These are phyloP conservation scores for Lordiphosa collinella DNA, from an alignment of 1,140 invertebrate genomes.

Conservation along the genomic window DNA sequence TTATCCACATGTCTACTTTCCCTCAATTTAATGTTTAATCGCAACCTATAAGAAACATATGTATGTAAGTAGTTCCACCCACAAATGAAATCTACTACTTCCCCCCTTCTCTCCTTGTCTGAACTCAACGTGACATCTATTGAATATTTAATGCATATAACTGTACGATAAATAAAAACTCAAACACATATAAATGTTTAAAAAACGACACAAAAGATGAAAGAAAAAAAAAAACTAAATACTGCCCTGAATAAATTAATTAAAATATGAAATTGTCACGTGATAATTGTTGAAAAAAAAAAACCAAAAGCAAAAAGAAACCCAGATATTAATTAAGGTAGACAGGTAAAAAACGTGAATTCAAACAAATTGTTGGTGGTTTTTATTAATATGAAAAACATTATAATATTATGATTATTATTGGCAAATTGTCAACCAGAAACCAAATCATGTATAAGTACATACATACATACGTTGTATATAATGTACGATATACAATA, in stretches of 20 bases:
- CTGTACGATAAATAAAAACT: conserved; percentile 54
- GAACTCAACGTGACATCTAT: conserved; percentile 44
- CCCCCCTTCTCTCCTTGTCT: conserved; percentile 12
- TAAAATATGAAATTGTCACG: conserved; percentile 69
- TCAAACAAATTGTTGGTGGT: conserved; percentile 60
- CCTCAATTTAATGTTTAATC: conserved; percentile 1
- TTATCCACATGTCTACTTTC: no score
- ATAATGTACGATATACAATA: conserved; percentile 74
- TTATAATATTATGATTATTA: conserved; percentile 48
- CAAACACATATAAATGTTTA: conserved; percentile 65
- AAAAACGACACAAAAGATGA: conserved; percentile 47
- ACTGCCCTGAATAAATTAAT: conserved; percentile 73
- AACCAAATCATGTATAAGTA: conserved; percentile 31
- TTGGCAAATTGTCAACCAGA: conserved; percentile 69
- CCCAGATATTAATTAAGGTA: conserved; percentile 68
- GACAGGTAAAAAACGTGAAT: conserved; percentile 41
- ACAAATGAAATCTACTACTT: conserved; percentile 43
- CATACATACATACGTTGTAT: conserved; percentile 55
- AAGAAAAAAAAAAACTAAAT: conserved; percentile 32
- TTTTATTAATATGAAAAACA: conserved; percentile 54
- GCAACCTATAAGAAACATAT: conserved; percentile 4
- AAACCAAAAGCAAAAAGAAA: conserved; percentile 40
- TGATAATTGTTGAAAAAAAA: conserved; percentile 68
- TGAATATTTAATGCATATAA: conserved; percentile 57
- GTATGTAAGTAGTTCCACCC: conserved; percentile 56